Base-by-base conservation (phyloP, 2,888 invertebrate species). In the Lasioglossum villosulum region DNA sequence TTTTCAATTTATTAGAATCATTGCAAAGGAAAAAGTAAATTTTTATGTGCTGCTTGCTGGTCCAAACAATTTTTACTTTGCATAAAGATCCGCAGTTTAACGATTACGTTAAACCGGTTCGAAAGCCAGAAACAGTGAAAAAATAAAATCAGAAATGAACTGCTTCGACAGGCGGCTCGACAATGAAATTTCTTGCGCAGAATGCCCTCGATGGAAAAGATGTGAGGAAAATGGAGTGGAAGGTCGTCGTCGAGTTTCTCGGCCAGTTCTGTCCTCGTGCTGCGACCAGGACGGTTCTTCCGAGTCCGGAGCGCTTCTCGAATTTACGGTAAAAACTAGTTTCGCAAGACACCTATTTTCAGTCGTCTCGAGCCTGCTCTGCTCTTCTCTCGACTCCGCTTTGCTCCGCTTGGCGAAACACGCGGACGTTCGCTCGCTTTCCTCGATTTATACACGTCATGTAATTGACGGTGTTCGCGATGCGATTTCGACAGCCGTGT, bases 261-360 rank as follows among this genome's bases (percentile, higher is more conserved):
- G 80, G 81, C 66, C 73, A 42, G 72, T 39, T 56, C 56, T 77
- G 72, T 73, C 80, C 72, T 74, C 70, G 81, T 78, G 63, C 68
- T 72, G 30, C 84, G 84, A 90, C 84, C 66, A 68, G 23, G n/a
- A 68, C 68, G 66, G 88, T 82, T 88, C 90, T 86, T 78, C 89
- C 88, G 80, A 86, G 80, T 87, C 80, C 70, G 74, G 70, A 71
- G 52, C 52, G 39, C 74, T 83, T 76, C 80, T 83, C 87, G 90
- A 88, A 92, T 92, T 93, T 92, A 93, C 92, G 91, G 93, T 93
- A 93, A 93, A 93, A 93, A 93, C 93, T 93, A 91, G 93, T 93
- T 93, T 91, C 83, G 82, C 93, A 79, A 84, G 89, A 85, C 88
- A 84, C 87, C 89, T 91, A 91, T 92, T 91, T 66, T 91, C 88